A percentile compares a stretch with the other conserved stretches of the same genome.
These are phyloP conservation scores for Callitettix versicolor DNA, from an alignment of 1,140 invertebrate species.

Conservation along the genomic window DNA sequence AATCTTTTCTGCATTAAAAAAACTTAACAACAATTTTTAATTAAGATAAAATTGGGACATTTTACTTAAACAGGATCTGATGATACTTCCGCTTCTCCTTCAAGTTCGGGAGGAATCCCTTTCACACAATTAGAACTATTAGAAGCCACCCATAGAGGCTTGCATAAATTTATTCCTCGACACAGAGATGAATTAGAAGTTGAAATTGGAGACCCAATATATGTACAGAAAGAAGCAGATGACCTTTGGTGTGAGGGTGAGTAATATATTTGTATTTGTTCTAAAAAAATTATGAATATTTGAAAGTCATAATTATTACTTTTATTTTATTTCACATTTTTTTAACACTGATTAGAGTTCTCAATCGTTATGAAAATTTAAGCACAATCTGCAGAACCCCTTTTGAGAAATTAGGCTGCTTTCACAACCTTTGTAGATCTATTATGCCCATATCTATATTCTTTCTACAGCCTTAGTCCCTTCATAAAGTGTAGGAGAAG, in stretches of 20 bases:
- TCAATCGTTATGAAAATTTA: too few species aligned
- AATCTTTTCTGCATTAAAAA: too few species aligned
- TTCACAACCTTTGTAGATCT: too few species aligned
- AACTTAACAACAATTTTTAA: too few species aligned
- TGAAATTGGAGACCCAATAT: slow-evolving; percentile 94
- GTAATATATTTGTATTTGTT: background rate
- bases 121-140: slow-evolving; percentile 74
- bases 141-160: slow-evolving; percentile 88
- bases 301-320: background rate
- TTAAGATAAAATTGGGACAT: too few species aligned
- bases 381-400: too few species aligned
- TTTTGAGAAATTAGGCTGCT: too few species aligned
- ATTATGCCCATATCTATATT: too few species aligned
- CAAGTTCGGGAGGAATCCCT: slow-evolving; percentile 52
- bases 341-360: background rate
- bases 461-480: too few species aligned
- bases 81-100: slow-evolving; percentile 23
- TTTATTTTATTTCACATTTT: too few species aligned
- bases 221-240: slow-evolving; percentile 91
- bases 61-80: too few species aligned
- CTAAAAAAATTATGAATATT: background rate
- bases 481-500: too few species aligned
- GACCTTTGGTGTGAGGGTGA: slow-evolving; percentile 94
- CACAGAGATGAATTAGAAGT: slow-evolving; percentile 92
- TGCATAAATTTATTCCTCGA: slow-evolving; percentile 90